Conservation (phyloP, 1,140 invertebrate species). For the Panagrolaimus sp. region DNA sequence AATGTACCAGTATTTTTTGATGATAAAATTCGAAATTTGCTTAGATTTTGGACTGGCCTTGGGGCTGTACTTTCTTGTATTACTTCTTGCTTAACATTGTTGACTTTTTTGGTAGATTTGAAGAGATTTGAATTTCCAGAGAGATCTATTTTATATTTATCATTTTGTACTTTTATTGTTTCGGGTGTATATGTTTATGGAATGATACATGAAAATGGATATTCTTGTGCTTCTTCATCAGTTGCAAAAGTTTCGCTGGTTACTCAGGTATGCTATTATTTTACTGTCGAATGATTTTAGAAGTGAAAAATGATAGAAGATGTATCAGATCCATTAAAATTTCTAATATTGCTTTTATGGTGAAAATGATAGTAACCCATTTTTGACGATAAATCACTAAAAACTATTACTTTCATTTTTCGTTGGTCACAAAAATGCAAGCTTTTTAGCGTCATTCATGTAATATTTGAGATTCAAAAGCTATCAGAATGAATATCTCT, state of each 20-base stretch:
- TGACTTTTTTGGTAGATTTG: slow-evolving; percentile 88
- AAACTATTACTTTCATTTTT: too few species aligned
- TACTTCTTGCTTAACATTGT: slow-evolving; percentile 84
- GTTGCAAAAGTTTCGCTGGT: slow-evolving; percentile 61
- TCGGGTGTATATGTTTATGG: slow-evolving; percentile 84
- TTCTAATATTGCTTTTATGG: too few species aligned
- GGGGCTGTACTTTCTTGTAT: slow-evolving; percentile 84
- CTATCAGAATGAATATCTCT: too few species aligned
- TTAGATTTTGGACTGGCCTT: slow-evolving; percentile 82
- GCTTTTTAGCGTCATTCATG: too few species aligned
- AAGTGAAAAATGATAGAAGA: too few species aligned
- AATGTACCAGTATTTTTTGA: slow-evolving; percentile 70
- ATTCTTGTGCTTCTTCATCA: not conserved
- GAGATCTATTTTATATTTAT: slow-evolving; percentile 90
- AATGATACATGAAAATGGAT: slow-evolving; percentile 66
- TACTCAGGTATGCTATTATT: slow-evolving; percentile 29
- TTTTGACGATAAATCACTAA: too few species aligned
- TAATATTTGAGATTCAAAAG: too few species aligned
- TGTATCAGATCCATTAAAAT: too few species aligned
- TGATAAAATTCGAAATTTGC: slow-evolving; percentile 61
- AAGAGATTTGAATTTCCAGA: slow-evolving; percentile 87
- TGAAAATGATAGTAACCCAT: too few species aligned
- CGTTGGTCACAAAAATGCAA: too few species aligned
- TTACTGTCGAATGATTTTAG: too few species aligned
- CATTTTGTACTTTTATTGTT: slow-evolving; percentile 92